Evolutionary conservation across 2,888 invertebrate species (phyloP), one percentile per base, ranked within the genome.

Genomic region (Phyto melanocephala): DNA sequence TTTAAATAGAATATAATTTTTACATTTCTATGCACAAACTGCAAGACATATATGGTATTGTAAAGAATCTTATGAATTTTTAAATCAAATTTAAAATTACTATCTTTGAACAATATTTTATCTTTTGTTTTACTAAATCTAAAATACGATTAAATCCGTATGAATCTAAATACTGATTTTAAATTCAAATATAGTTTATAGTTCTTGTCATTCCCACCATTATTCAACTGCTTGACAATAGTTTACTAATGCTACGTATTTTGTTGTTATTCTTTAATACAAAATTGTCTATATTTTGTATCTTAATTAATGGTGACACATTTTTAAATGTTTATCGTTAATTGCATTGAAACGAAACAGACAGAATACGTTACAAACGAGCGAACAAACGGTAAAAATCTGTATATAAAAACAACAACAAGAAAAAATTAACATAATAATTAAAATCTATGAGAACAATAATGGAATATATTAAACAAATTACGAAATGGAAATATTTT

Each of bases 221-320:
- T 35, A 35, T 54, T 54, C 54, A 74, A 45, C n/a, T 28, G 63
- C 50, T 33, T 42, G 52, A n/a, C 10, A 22, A 11, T 54, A 24
- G 15, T 40, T 17, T 11, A 33, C n/a, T 15, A 62, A 52, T 11
- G 52, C 15, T 70, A 15, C 37, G 35, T 35, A 20, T 40, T 42
- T 45, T 54, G 80, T 42, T 52, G 45, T n/a, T 52, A 22, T 54
- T 63, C 76, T 80, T 68, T 60, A 62, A 70, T 76, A 77, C 75
- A 71, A 81, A 81, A 84, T 81, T 84, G 80, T 84, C 81, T 82
- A 58, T 77, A 77, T 79, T 63, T 80, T 83, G 67, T 75, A 83
- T 77, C 84, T 85, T 84, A 85, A 85, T 85, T 85, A 80, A 80
- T 83, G 78, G 68, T 84, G 85, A 84, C 84, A 83, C 72, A 81